Evolutionary conservation across 2,888 invertebrate genomes (phyloP).

Genomic region (Spisula solida): DNA sequence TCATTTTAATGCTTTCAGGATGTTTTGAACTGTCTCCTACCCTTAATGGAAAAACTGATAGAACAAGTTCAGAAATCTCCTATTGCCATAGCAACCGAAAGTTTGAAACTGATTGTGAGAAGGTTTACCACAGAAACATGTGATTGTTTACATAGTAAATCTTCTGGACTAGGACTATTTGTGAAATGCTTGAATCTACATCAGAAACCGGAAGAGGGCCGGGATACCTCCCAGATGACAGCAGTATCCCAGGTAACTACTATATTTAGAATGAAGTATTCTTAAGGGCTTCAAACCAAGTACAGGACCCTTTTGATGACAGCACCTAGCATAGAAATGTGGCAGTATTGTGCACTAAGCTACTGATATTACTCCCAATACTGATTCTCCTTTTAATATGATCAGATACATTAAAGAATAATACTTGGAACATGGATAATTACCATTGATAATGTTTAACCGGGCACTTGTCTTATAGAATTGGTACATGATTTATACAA

Average conservation of each 20-base stretch:
- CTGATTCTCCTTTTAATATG: too few species aligned
- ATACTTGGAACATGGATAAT: too few species aligned
- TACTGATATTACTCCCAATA: too few species aligned
- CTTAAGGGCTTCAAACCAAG: too few species aligned
- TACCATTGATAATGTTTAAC: too few species aligned
- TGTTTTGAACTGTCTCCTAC: constrained; percentile 68
- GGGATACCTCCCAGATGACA: constrained; percentile 56
- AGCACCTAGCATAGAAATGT: too few species aligned
- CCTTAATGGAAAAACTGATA: constrained; percentile 70
- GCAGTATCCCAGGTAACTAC: constrained; percentile 69
- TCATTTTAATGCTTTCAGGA: constrained; percentile 64
- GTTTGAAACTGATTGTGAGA: constrained; percentile 71
- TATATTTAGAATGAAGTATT: too few species aligned
- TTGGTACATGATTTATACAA: too few species aligned
- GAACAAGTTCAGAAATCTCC: constrained; percentile 39
- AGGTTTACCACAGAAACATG: constrained; percentile 73
- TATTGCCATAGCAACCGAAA: constrained; percentile 48
- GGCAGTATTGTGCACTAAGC: too few species aligned
- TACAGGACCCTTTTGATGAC: too few species aligned
- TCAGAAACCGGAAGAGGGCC: constrained; percentile 20
- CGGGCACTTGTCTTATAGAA: too few species aligned
- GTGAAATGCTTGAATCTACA: constrained; percentile 46
- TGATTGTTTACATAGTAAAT: constrained; percentile 42
- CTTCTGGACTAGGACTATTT: constrained; percentile 60
- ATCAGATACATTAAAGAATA: too few species aligned